Base-by-base conservation (phyloP, 2,797 vertebrate species). In the Sebastes paucispinis region DNA sequence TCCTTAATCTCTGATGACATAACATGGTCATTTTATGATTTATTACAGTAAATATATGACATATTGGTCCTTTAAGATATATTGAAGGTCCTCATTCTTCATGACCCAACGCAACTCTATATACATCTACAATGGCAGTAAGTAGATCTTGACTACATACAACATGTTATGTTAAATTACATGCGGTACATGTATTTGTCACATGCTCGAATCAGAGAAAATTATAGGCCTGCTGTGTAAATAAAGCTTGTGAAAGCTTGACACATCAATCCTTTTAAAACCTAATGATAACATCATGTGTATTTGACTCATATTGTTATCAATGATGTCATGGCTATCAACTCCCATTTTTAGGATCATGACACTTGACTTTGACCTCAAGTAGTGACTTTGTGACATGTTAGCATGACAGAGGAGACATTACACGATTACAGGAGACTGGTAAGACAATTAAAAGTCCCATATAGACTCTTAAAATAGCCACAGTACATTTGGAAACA, bases 311-410 rank as follows among this genome's bases (percentile, higher is more conserved):
- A 64, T 43, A 43, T 10, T 22, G 52, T 54, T 31, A 83, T 71
- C 47, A 60, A 16, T 68, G 39, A 68, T 79, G 89, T 89, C 89
- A 72, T 69, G 75, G 86, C 80, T 83, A 89, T 22, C 77, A 24
- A 12, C 81, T 85, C 79, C 82, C 73, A 87, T 92, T 65, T 65
- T 85, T 84, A 70, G 87, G 82, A 83, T 75, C n/a, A 52, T 87
- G 54, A 75, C 84, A 91, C 91, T 64, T 87, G 88, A 92, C 91
- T 93, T 93, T 88, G 36, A 39, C 59, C 13, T 43, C 39, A 43
- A 43, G 68, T 75, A 58, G 71, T 78, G 79, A 14, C 71, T 84
- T 82, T 84, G 82, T 87, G 14, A 58, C 32, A 72, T 52, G 50
- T 52, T 52, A 69, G 69, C 75, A 68, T 76, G 77, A 87, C 79